A percentile compares a stretch with the other conserved stretches of the same genome.
phyloP scores from a whole-genome alignment of 2,113 vertebrate genomes.

The Bambusicola thoracicus region DNA sequence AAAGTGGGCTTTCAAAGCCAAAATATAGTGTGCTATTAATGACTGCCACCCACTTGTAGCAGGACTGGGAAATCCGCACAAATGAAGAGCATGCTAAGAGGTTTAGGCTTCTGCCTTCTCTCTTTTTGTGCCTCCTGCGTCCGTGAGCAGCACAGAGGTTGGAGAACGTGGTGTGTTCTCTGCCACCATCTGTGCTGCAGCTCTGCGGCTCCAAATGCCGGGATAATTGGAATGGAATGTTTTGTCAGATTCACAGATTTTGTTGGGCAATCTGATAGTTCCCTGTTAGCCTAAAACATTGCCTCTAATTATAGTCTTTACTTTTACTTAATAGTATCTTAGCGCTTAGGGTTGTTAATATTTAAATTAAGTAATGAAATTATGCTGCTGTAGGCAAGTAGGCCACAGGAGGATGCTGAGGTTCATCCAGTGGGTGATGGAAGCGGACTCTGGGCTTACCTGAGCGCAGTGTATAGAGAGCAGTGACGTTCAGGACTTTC shows the following conservation, averaged over 20 bases:
- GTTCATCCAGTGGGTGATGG: not conserved
- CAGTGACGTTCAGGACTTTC: not conserved
- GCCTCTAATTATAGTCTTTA: not conserved
- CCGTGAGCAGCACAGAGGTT: not conserved
- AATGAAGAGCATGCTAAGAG: not conserved
- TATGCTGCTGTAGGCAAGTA: not conserved
- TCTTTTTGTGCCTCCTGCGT: not conserved
- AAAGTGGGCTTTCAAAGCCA: not conserved
- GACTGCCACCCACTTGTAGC: not conserved
- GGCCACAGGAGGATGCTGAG: not conserved
- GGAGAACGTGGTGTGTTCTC: not conserved
- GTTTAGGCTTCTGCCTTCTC: not conserved
- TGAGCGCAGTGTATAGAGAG: not conserved
- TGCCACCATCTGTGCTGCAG: not conserved
- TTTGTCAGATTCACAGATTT: not conserved
- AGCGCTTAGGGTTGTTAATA: fast-evolving
- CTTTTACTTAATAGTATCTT: not conserved
- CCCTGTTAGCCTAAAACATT: not conserved
- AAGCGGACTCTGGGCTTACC: not conserved
- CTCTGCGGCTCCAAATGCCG: not conserved
- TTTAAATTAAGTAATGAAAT: not conserved
- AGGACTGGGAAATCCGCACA: not conserved
- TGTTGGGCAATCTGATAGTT: not conserved
- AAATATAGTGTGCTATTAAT: not conserved
- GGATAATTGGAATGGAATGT: not conserved